Evolutionary conservation across 2,888 invertebrate species (phyloP).

Genomic region (Eupithecia pulchellata): DNA sequence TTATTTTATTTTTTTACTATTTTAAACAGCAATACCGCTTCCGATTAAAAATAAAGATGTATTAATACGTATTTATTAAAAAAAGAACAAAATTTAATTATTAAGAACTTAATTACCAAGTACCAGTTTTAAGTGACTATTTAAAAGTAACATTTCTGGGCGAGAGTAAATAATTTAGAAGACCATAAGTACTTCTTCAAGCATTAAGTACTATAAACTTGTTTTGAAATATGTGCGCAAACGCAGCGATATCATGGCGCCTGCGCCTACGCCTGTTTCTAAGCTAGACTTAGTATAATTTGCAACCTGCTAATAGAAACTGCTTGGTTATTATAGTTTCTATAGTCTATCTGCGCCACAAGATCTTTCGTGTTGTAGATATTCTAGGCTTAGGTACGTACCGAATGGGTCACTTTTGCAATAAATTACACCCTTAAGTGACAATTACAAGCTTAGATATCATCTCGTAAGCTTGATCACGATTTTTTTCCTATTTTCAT

Average conservation of each 20-base stretch:
- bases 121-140: too few relatives aligned
- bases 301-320: constrained; percentile 76
- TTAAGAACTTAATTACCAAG: too few relatives aligned
- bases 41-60: too few relatives aligned
- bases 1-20: too few relatives aligned
- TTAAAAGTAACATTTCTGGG: not conserved
- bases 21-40: too few relatives aligned
- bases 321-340: constrained; percentile 43
- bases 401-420: not conserved
- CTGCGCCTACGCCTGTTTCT: constrained; percentile 69
- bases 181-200: constrained; percentile 8
- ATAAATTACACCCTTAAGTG: not conserved
- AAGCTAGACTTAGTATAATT: constrained; percentile 63
- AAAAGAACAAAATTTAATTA: too few relatives aligned
- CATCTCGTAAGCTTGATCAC: too few relatives aligned
- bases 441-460: not conserved
- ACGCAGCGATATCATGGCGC: constrained; percentile 57
- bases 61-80: too few relatives aligned
- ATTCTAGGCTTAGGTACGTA: not conserved
- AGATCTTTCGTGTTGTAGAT: not conserved
- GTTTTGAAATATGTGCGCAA: constrained; percentile 33
- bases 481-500: too few relatives aligned
- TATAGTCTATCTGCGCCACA: constrained; percentile 44
- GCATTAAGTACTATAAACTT: constrained; percentile 21
- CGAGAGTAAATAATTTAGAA: not conserved